Percentiles rank a stretch among this genome's conserved stretches.
These are phyloP conservation scores for Echinometra lucunter DNA, from an alignment of 53 echinoderm and acorn worm genomes.

Conservation along the genomic window DNA sequence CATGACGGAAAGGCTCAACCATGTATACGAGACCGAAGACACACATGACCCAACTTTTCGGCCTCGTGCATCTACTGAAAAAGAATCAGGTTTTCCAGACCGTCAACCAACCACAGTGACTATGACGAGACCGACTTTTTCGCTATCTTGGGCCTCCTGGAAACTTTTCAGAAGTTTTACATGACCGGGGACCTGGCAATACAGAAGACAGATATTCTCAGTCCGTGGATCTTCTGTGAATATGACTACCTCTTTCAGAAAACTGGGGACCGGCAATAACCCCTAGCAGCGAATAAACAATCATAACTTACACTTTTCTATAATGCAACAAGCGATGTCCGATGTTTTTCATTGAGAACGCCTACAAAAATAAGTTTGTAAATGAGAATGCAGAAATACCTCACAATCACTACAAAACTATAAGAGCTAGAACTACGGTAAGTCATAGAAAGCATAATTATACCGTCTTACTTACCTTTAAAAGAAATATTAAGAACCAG, in stretches of 20 bases:
- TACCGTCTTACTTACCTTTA: not conserved
- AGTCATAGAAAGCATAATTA: not conserved
- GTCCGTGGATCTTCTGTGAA: too few species aligned
- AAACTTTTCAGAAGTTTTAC: too few species aligned
- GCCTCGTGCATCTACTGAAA: too few species aligned
- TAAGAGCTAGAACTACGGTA: not conserved
- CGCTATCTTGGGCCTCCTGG: too few species aligned
- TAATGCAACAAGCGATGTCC: not conserved
- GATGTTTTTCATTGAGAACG: not conserved
- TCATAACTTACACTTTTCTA: not conserved
- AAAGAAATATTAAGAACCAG: not conserved
- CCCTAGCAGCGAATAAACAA: not conserved
- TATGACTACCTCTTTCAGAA: not conserved
- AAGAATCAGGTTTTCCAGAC: too few species aligned
- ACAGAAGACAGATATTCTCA: too few species aligned
- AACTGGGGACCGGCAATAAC: not conserved
- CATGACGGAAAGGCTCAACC: not conserved
- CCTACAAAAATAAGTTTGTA: not conserved
- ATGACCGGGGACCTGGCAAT: too few species aligned
- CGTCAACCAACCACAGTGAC: too few species aligned
- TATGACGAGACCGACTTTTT: too few species aligned
- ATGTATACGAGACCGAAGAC: too few species aligned
- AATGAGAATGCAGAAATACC: not conserved
- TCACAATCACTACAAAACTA: not conserved
- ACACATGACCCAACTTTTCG: too few species aligned